These are phyloP conservation scores for Merops nubicus DNA, from an alignment of 2,113 vertebrate genomes.

Conservation along the genomic window DNA sequence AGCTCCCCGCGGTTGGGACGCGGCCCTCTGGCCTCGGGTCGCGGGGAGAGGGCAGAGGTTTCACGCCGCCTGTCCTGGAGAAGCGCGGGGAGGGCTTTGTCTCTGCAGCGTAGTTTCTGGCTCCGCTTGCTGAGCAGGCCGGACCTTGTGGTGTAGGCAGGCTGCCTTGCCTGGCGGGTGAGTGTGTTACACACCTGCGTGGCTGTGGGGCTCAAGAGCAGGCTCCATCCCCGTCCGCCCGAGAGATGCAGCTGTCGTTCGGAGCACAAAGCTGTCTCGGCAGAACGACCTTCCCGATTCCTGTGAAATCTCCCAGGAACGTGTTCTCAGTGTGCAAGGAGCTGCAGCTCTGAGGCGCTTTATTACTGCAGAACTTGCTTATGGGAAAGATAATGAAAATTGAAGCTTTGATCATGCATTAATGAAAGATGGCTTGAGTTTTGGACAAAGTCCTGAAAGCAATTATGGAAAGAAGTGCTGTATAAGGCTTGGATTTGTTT, in stretches of 20 bases:
- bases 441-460: neutral
- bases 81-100: neutral
- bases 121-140: neutral
- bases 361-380: neutral
- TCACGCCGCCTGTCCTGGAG: fast-evolving
- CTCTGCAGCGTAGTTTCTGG: fast-evolving
- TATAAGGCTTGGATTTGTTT: neutral
- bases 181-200: neutral
- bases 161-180: neutral
- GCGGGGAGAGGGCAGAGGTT: no score
- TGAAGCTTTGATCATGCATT: neutral
- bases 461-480: neutral
- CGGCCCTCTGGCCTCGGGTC: neutral
- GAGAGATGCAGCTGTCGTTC: neutral
- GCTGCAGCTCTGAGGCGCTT: neutral
- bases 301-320: neutral
- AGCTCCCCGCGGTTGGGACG: no score
- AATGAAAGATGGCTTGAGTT: neutral
- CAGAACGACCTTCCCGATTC: fast-evolving
- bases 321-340: neutral
- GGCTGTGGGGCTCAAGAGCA: fast-evolving
- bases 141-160: neutral
- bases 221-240: fast-evolving
- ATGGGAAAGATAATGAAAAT: neutral
- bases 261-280: neutral